Conservation (phyloP, 2,113 vertebrate genomes). For the Lontra canadensis region DNA sequence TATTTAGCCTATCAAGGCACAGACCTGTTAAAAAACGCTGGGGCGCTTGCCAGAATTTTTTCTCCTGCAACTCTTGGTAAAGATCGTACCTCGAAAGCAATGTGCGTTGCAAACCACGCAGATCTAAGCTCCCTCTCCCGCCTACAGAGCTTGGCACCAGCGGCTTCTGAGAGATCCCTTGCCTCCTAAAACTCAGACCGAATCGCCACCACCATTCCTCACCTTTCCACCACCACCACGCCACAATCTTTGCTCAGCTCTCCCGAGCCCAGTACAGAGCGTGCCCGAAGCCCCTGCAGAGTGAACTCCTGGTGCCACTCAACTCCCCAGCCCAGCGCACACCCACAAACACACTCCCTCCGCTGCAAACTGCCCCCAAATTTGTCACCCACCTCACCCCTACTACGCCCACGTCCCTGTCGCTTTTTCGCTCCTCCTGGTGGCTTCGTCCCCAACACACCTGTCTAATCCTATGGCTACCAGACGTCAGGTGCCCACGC, state of each 20-base stretch:
- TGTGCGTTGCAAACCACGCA: constrained; percentile 42
- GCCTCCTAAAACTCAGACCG: constrained; percentile 15
- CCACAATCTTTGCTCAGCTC: not conserved
- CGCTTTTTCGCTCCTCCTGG: not conserved
- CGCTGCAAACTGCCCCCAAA: constrained; percentile 2
- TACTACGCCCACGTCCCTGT: not conserved
- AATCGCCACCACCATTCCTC: not conserved
- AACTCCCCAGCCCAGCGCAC: not conserved
- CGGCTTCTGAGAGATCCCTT: not conserved
- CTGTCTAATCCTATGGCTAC: constrained; percentile 35
- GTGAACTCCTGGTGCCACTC: not conserved
- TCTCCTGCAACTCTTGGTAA: constrained; percentile 60
- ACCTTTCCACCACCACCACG: not conserved
- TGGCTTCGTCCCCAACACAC: constrained; percentile 31
- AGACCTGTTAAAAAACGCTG: constrained; percentile 68
- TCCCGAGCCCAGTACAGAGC: not conserved
- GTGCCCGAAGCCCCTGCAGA: not conserved
- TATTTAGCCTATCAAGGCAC: constrained; percentile 66
- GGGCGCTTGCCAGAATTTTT: constrained; percentile 66
- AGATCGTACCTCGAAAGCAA: constrained; percentile 75
- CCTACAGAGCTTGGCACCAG: constrained; percentile 13
- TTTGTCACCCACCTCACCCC: not conserved
- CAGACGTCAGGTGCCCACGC: constrained; percentile 52
- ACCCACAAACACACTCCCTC: not conserved
- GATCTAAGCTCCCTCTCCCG: constrained; percentile 57